Conservation (phyloP, 2,797 vertebrate genomes). For the Streptopelia turtur region DNA sequence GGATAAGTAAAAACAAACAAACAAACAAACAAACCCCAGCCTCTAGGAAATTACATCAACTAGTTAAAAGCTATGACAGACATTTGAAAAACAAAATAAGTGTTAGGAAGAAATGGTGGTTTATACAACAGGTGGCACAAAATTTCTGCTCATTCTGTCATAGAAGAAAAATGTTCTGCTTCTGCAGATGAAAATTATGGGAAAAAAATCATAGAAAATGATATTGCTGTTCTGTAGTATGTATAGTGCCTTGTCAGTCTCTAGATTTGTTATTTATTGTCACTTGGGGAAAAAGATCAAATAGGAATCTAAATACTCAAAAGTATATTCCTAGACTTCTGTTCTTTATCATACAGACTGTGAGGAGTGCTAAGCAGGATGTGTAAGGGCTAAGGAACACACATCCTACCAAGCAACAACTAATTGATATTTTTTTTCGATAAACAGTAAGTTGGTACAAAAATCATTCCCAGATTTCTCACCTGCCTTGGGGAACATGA, state of each 20-base stretch:
- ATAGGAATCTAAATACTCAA: not conserved
- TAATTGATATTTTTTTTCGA: not conserved
- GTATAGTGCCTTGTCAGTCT: not conserved
- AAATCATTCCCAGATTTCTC: not conserved
- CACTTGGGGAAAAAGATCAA: not conserved
- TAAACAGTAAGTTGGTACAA: not conserved
- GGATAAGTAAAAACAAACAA: not conserved
- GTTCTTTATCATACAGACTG: not conserved
- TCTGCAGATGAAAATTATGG: not conserved
- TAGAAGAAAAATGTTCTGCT: not conserved
- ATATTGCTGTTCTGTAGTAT: not conserved
- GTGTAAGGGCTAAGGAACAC: not conserved
- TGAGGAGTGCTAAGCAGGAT: not conserved
- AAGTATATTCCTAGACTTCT: not conserved
- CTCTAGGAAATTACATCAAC: not conserved
- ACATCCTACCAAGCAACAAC: not conserved
- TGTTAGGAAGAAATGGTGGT: not conserved
- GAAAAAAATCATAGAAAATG: not conserved
- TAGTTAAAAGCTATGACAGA: not conserved
- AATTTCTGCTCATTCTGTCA: not conserved
- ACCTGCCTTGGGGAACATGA: not conserved
- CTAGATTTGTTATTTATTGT: not conserved
- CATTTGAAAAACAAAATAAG: not conserved
- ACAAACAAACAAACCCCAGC: too few relatives aligned
- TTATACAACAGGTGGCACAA: not conserved